Evolutionary conservation across 2,797 vertebrate genomes (phyloP), one percentile per base, ranked within the genome.

Genomic region (Rhabdomys pumilio): DNA sequence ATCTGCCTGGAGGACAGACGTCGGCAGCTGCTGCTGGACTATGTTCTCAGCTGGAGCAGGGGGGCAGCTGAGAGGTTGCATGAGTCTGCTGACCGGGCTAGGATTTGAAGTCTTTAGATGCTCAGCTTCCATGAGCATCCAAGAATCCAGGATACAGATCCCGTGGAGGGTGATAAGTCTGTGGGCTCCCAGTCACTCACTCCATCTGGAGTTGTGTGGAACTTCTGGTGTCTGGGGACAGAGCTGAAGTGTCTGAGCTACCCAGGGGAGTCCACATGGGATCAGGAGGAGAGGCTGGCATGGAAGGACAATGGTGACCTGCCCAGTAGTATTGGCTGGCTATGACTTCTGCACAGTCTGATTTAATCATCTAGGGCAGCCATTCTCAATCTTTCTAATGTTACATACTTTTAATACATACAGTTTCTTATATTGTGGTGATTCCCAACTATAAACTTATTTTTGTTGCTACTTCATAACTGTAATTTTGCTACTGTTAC

Each of bases 11-110:
- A 93, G 97, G 95, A 61, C 72, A 65, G 93, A 91, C 73, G n/a
- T 0, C 0, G 47, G 97, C 97, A 96, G 96, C 97, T 96, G 97
- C 95, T 97, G 97, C 95, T 29, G 69, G n/a, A 47, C 89, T 19
- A 53, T 73, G 91, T 87, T 79, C 94, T 95, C 94, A 96, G 95
- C 96, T 97, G 95, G 97, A 94, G 92, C 67, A 0, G 47, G 95
- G 96, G 85, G 0, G 10, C 96, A 97, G 96, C 97, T 95, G 96
- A 72, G 69, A 72, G 95, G 65, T 96, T 96, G 95, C 96, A 90
- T 2, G 59, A 67, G 93, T 77, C 94, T 90, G 88, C 65, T 15
- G 19, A 81, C 50, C 69, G 79, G 94, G 83, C 96, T 1, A 24
- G 92, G 82, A 75, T 95, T 84, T 92, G 94, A 86, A 91, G 38